Percentiles rank a stretch among this genome's conserved stretches.
These are phyloP conservation scores for Kobus ellipsiprymnus DNA, from an alignment of 2,113 vertebrate genomes.

Conservation along the genomic window DNA sequence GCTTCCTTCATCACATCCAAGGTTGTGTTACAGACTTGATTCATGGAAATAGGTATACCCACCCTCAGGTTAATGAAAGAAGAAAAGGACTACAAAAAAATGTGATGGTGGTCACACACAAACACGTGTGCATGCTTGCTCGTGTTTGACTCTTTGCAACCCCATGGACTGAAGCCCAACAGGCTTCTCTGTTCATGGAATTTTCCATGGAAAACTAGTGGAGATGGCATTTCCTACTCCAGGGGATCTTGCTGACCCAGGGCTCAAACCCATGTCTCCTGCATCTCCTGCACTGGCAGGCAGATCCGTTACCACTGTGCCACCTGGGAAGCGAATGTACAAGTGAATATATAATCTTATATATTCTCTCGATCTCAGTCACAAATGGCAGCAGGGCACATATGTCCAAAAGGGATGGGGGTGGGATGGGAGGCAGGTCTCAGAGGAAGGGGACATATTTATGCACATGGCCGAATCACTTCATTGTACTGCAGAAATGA, in stretches of 20 bases:
- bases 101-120: neutral
- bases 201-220: neutral
- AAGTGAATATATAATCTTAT: neutral
- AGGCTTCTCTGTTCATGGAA: neutral
- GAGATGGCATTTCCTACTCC: neutral
- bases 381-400: neutral
- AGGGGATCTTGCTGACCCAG: neutral
- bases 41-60: neutral
- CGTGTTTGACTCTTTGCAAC: neutral
- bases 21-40: neutral
- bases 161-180: neutral
- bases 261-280: neutral
- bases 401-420: neutral
- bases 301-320: neutral
- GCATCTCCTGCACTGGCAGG: neutral
- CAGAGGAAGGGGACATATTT: neutral
- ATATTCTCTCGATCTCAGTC: neutral
- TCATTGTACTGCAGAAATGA: neutral
- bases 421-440: neutral
- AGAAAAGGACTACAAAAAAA: neutral
- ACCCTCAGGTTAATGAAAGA: neutral
- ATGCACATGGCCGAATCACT: neutral
- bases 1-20: neutral
- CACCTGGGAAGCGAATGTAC: neutral
- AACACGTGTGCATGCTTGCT: neutral